Evolutionary conservation across 2,888 invertebrate species (phyloP).

Genomic region (Rhimphoctona megacephalus): DNA sequence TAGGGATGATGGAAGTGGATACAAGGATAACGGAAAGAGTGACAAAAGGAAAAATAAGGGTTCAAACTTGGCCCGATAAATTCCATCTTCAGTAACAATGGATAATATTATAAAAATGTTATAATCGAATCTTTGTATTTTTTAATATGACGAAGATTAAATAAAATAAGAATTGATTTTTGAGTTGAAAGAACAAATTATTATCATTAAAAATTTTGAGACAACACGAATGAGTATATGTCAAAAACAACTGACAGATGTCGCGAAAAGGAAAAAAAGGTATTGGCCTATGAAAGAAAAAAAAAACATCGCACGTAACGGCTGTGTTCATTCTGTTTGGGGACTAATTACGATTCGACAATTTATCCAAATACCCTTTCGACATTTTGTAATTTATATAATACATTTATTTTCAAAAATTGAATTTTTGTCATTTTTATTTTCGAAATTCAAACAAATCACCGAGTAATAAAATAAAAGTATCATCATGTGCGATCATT

Average conservation of each 20-base stretch:
- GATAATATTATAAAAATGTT: neutral
- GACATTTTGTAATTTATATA: slow-evolving; percentile 7
- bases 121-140: neutral
- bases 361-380: slow-evolving; percentile 24
- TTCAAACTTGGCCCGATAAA: slow-evolving; percentile 3
- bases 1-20: slow-evolving; percentile 50
- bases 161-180: neutral
- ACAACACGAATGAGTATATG: neutral
- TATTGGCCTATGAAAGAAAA: neutral
- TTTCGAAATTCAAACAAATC: neutral
- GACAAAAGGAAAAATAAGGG: slow-evolving; percentile 45
- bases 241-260: neutral
- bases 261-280: neutral
- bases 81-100: neutral
- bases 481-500: slow-evolving; percentile 73
- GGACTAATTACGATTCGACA: neutral
- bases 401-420: slow-evolving; percentile 3
- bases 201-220: neutral
- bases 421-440: neutral
- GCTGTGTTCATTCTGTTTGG: neutral
- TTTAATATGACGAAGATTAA: neutral
- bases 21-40: slow-evolving; percentile 42
- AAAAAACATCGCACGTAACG: neutral
- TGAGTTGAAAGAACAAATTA: neutral
- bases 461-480: neutral